Conservation (phyloP, 1,140 invertebrate species). For the Archegozetes longisetosus region DNA sequence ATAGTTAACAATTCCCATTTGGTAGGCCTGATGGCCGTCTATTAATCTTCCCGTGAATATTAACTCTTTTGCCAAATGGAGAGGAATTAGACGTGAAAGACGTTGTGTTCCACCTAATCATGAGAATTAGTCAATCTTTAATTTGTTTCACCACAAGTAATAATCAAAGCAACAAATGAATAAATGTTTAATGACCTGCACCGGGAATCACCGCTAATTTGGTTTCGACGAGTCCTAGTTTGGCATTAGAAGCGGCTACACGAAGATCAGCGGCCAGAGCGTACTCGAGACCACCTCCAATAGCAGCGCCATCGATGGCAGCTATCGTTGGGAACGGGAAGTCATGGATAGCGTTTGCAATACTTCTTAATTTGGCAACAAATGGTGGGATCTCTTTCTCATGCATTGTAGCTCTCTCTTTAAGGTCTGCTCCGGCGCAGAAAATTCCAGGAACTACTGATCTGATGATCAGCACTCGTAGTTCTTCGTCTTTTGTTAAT, state of each 20-base stretch:
- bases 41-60: conserved; percentile 78
- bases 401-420: conserved; percentile 69
- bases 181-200: too few relatives aligned
- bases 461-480: conserved; percentile 66
- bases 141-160: too few relatives aligned
- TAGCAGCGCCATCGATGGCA: conserved; percentile 65
- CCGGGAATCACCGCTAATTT: conserved; percentile 90
- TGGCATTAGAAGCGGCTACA: conserved; percentile 67
- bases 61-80: conserved; percentile 80
- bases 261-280: conserved; percentile 77
- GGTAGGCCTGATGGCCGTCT: conserved; percentile 56
- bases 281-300: conserved; percentile 74
- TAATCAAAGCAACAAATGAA: too few relatives aligned
- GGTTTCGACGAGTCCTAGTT: conserved; percentile 88
- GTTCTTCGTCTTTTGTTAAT: conserved; percentile 38
- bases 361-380: conserved; percentile 47
- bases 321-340: conserved; percentile 78
- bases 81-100: conserved; percentile 59
- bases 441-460: conserved; percentile 74
- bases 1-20: conserved; percentile 72
- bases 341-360: conserved; percentile 34
- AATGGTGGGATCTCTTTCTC: conserved; percentile 60
- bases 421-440: conserved; percentile 84
- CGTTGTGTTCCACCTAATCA: conserved; percentile 94
- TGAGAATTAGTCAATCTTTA: too few relatives aligned